Evolutionary conservation across 2,888 invertebrate genomes (phyloP).

Genomic region (Dynastes tityus): DNA sequence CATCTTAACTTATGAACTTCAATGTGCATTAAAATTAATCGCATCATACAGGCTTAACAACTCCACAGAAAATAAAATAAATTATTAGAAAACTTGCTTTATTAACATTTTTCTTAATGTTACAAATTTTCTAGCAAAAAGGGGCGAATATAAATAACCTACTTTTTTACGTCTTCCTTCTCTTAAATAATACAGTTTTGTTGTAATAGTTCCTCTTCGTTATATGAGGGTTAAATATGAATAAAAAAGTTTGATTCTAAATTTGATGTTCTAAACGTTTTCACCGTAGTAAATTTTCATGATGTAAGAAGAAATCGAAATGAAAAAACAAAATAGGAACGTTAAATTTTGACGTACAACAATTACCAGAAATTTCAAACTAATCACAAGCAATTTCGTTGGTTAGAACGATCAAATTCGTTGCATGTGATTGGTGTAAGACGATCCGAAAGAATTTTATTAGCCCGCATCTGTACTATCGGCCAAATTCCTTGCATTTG

Average conservation of each 20-base stretch:
- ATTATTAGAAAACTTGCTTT: conserved; percentile 33
- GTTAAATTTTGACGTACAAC: no score
- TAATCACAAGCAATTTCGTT: no score
- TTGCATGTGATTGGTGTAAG: no score
- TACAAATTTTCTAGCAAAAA: conserved; percentile 38
- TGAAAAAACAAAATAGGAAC: background rate
- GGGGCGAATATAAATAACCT: conserved; percentile 29
- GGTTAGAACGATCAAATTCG: no score
- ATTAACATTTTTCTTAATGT: conserved; percentile 39
- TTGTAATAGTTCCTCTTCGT: background rate
- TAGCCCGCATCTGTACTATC: background rate
- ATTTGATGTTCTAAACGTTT: background rate
- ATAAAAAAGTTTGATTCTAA: background rate
- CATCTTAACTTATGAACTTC: no score
- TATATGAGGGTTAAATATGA: background rate
- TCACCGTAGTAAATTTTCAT: background rate
- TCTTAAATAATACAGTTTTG: conserved; percentile 3
- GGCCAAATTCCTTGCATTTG: background rate
- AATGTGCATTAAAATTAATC: no score
- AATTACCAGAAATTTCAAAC: no score
- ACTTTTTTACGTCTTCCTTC: conserved; percentile 1
- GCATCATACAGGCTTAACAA: no score
- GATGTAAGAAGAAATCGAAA: background rate
- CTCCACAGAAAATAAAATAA: no score
- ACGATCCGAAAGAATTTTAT: background rate